phyloP scores from a whole-genome alignment of 2,888 invertebrate species.

The Eremobia ochroleuca region DNA sequence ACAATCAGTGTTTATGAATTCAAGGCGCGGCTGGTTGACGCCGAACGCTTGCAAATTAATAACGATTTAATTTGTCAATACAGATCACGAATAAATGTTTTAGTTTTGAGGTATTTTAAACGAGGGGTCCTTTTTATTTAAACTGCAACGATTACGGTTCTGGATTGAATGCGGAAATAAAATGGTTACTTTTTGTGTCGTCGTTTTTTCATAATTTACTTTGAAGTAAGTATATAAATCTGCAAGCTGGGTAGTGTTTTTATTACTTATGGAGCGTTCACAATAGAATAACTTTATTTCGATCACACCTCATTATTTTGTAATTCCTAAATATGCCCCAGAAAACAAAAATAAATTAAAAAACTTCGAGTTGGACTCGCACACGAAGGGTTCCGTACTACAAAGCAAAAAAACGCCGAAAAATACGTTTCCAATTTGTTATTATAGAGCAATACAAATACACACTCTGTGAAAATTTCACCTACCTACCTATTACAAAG shows the following conservation, averaged over 20 bases:
- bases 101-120: conserved; percentile 38
- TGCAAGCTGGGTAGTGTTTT: not conserved
- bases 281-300: not conserved
- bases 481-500: not conserved
- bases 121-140: conserved; percentile 49
- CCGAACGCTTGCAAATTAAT: conserved; percentile 58
- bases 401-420: not conserved
- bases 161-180: conserved; percentile 16
- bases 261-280: not conserved
- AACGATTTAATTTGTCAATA: conserved; percentile 65
- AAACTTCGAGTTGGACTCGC: not conserved
- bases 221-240: not conserved
- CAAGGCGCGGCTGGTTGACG: conserved; percentile 49
- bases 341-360: not conserved
- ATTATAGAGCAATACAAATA: too few species aligned
- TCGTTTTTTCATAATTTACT: not conserved
- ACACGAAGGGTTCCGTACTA: not conserved
- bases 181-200: not conserved
- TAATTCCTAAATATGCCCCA: not conserved
- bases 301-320: not conserved
- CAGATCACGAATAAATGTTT: conserved; percentile 49
- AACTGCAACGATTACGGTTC: conserved; percentile 25
- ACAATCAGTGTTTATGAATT: conserved; percentile 59
- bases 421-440: not conserved
- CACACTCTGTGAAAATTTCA: not conserved